Evolutionary conservation across 2,113 vertebrate species (phyloP).

Genomic region (Burhinus oedicnemus): DNA sequence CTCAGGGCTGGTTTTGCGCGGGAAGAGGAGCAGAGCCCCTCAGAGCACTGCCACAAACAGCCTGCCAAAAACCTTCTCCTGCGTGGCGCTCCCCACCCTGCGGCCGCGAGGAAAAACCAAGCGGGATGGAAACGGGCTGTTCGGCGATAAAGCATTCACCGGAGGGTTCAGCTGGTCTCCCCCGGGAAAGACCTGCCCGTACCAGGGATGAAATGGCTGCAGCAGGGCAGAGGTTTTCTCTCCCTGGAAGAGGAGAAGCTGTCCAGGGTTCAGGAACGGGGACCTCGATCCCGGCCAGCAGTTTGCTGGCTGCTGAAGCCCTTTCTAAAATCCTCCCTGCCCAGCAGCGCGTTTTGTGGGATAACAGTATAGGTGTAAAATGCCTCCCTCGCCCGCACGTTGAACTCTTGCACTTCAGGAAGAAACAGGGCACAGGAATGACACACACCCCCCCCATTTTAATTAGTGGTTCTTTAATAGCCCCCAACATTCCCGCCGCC

Average conservation of each 20-base stretch:
- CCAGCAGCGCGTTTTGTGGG: neutral
- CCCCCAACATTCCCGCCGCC: neutral
- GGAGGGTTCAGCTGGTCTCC: neutral
- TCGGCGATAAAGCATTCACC: neutral
- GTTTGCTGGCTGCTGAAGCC: neutral
- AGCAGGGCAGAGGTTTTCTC: neutral
- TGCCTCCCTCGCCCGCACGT: conserved; percentile 1
- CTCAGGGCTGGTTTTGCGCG: neutral
- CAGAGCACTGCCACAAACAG: neutral
- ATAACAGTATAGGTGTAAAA: neutral
- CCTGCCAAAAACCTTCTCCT: neutral
- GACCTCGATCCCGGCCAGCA: neutral
- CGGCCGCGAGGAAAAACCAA: neutral
- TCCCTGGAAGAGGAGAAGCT: neutral
- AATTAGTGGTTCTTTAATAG: neutral
- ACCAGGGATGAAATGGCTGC: neutral
- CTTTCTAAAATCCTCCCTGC: neutral
- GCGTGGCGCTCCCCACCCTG: rapidly evolving
- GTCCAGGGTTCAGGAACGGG: neutral
- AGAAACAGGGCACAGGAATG: neutral
- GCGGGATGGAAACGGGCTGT: rapidly evolving
- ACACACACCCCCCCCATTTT: neutral
- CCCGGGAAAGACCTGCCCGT: neutral
- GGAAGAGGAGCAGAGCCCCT: neutral
- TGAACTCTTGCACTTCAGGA: neutral